Evolutionary conservation across 2,113 vertebrate genomes (phyloP).

Genomic region (Dasyprocta punctata): DNA sequence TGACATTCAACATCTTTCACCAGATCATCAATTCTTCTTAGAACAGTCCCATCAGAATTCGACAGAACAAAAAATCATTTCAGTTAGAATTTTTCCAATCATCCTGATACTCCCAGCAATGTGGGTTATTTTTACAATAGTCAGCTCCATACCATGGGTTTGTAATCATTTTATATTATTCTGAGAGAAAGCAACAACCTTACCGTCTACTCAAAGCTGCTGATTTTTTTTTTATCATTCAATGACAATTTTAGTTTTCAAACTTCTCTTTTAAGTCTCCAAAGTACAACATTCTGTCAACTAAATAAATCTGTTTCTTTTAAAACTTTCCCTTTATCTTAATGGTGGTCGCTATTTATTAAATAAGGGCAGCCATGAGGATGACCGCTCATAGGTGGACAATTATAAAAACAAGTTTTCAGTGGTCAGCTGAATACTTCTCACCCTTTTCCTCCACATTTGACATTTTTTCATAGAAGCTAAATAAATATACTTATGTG

Average conservation of each 20-base stretch:
- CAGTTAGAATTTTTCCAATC: neutral
- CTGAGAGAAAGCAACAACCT: neutral
- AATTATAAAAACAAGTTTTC: conserved; percentile 19
- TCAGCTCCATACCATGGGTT: neutral
- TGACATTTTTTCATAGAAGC: neutral
- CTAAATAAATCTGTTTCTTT: neutral
- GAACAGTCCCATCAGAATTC: conserved; percentile 7
- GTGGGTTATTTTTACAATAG: neutral
- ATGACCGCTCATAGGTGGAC: neutral
- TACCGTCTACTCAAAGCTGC: neutral
- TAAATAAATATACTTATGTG: neutral
- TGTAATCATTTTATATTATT: neutral
- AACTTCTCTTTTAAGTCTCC: conserved; percentile 6
- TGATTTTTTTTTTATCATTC: neutral
- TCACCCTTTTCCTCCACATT: neutral
- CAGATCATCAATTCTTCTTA: neutral
- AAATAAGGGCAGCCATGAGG: neutral
- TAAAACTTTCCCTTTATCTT: neutral
- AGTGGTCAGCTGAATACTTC: neutral
- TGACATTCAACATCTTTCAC: neutral
- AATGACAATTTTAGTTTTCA: neutral
- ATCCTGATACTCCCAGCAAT: neutral
- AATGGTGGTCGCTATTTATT: neutral
- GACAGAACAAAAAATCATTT: neutral
- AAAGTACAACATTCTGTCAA: neutral